Conservation (phyloP, 2,113 vertebrate species). For the Pelecanoides urinatrix region DNA sequence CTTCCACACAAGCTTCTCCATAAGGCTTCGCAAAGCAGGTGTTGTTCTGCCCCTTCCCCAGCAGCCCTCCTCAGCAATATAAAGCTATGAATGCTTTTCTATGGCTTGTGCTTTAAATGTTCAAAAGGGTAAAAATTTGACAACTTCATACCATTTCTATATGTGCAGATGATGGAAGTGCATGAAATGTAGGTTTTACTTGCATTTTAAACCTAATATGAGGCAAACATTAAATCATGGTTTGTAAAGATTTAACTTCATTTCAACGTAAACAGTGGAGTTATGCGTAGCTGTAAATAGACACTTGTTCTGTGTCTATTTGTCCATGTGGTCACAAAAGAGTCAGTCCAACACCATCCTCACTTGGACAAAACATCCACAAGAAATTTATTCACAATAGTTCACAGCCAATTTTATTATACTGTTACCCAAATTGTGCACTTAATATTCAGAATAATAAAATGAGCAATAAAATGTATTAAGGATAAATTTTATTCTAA, state of each 20-base stretch:
- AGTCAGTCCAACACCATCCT: background rate
- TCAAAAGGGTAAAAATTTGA: background rate
- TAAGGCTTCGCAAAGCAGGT: background rate
- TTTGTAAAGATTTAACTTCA: background rate
- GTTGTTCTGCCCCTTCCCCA: background rate
- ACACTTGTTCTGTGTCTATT: rapidly evolving
- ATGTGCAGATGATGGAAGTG: background rate
- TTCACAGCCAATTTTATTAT: background rate
- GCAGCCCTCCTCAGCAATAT: background rate
- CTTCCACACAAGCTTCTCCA: background rate
- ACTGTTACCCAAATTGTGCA: background rate
- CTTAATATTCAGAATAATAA: background rate
- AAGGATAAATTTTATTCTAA: background rate
- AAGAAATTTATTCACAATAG: background rate
- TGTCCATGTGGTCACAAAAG: background rate
- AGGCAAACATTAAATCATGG: background rate
- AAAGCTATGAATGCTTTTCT: background rate
- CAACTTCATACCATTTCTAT: background rate
- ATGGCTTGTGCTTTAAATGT: background rate
- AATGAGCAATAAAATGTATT: background rate
- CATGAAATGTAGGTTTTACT: background rate
- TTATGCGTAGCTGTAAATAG: background rate
- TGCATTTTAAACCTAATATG: background rate
- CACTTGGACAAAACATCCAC: background rate
- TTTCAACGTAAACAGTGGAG: background rate